Evolutionary conservation across 2,113 vertebrate species (phyloP).

Genomic region (Kryptolebias marmoratus): DNA sequence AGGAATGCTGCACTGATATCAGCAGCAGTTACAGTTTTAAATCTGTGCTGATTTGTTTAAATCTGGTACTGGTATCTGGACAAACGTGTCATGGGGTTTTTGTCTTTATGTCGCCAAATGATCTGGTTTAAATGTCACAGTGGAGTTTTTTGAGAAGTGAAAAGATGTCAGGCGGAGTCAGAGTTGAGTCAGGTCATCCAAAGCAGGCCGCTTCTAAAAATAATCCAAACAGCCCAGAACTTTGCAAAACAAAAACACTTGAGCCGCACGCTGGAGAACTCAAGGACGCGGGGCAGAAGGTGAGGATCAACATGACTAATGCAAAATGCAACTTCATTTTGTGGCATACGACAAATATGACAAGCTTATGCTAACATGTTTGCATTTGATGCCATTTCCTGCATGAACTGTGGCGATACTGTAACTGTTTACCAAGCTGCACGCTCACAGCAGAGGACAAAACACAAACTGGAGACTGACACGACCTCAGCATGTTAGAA

Average conservation of each 20-base stretch:
- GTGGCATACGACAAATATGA: not conserved
- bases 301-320: slow-evolving; percentile 31
- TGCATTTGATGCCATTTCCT: not conserved
- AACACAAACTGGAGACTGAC: slow-evolving; percentile 2
- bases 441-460: not conserved
- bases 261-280: not conserved
- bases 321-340: not conserved
- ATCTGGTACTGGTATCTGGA: not conserved
- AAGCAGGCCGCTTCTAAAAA: slow-evolving; percentile 73
- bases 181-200: slow-evolving; percentile 43
- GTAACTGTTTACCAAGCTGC: slow-evolving; percentile 9
- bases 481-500: not conserved
- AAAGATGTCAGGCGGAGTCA: slow-evolving; percentile 31
- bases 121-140: not conserved
- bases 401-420: not conserved
- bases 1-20: not conserved
- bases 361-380: slow-evolving; percentile 1
- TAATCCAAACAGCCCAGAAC: slow-evolving; percentile 49
- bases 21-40: not conserved
- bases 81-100: not conserved
- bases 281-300: slow-evolving; percentile 33
- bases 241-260: slow-evolving; percentile 62
- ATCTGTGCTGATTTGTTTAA: not conserved
- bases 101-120: not conserved
- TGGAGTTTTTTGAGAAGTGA: slow-evolving; percentile 1